phyloP scores from a whole-genome alignment of 2,113 vertebrate genomes.

The Pipra filicauda region DNA sequence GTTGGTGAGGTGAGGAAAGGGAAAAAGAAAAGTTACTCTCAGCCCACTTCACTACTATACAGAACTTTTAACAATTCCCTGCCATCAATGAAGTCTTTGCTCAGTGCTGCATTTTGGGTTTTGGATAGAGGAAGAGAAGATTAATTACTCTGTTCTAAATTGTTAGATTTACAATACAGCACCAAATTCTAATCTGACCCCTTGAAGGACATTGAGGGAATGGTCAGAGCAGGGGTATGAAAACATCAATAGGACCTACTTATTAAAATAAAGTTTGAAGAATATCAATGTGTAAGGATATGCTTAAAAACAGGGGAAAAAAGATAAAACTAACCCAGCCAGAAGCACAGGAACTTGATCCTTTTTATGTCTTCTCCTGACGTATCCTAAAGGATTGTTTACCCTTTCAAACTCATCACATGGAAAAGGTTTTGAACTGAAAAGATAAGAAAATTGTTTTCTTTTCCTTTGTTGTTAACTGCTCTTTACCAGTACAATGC shows the following conservation, averaged over 20 bases:
- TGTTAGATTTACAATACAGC: constrained; percentile 4
- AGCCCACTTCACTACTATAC: background rate
- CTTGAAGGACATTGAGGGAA: background rate
- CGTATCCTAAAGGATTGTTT: background rate
- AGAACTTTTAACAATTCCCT: constrained; percentile 30
- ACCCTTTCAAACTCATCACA: background rate
- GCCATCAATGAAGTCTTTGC: background rate
- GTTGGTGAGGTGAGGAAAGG: background rate
- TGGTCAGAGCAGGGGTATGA: background rate
- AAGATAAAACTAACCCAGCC: background rate
- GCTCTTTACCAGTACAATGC: background rate
- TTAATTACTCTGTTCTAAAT: constrained; percentile 16
- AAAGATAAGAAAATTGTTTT: background rate
- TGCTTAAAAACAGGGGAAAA: fast-evolving
- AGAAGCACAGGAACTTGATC: background rate
- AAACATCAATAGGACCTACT: background rate
- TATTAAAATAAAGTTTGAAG: constrained; percentile 36
- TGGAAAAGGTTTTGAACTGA: background rate
- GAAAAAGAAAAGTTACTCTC: background rate
- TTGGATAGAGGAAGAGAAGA: constrained; percentile 13
- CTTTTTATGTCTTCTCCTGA: background rate
- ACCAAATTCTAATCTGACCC: background rate
- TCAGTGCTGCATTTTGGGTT: background rate
- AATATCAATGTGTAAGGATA: background rate
- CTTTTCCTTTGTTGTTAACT: background rate